Evolutionary conservation across 53 echinoderm and acorn worm genomes (phyloP), one percentile per base, ranked within the genome.

Genomic region (Patiria pectinifera): DNA sequence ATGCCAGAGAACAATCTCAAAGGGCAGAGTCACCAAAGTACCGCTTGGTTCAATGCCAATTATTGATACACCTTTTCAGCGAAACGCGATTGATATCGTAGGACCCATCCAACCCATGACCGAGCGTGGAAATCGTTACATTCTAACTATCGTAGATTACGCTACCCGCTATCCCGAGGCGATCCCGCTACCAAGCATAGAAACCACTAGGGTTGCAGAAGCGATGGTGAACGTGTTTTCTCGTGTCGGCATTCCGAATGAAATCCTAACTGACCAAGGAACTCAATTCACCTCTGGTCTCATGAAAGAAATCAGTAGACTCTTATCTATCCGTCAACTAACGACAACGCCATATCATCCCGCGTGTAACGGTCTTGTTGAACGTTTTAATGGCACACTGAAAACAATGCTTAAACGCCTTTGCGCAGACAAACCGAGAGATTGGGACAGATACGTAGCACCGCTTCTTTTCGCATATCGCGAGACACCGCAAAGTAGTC

Each of bases 21-120:
- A 91, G 76, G 93, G 95, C 23, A 93, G 77, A 59, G 93, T 95
- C 12, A 74, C 86, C 25, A 95, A 95, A 46, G 95, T 95, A 14
- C 95, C 93, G 4, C 66, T 95, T 5, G 93, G 95, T 70, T 47
- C 59, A 3, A 91, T 93, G 53, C 95, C 95, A 6, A 21, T 95
- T 16, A 95, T 93, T 14, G 91, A 93, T 13, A 91, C 79, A 74
- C 95, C 93, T 18, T 95, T 93, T 76, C 58, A 72, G 59, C 70
- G 95, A 23, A 69, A 93, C 7, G 93, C 95, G 14, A 86, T 95
- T 19, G 91, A 95, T 58, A 71, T 93, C 25, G 86, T 93, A 19
- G 93, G 93, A 8, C 95, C 95, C 3, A 95, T 93, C 9, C 58
- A 85, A 2, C 94, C 94, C 1, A 53, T 49, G 10, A 94, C 94